Conservation (phyloP, 2,888 invertebrate species). For the Gymnoscelis rufifasciata region DNA sequence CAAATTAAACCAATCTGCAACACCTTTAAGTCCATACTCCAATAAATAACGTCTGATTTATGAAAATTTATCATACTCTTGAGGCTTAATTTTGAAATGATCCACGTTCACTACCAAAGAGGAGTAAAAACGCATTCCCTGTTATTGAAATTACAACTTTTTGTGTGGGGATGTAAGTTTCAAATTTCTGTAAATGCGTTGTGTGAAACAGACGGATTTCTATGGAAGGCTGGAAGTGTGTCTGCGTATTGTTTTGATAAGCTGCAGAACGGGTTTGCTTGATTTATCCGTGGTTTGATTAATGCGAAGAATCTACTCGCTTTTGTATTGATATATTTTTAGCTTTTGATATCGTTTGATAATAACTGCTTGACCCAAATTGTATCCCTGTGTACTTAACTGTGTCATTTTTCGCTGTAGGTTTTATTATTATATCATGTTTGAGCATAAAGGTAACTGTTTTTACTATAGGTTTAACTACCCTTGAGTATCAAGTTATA, state of each 20-base stretch:
- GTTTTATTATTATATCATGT: no score
- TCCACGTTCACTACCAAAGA: constrained; percentile 43
- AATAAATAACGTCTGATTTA: constrained; percentile 76
- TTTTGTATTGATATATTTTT: constrained; percentile 69
- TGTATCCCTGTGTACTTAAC: no score
- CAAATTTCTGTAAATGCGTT: constrained; percentile 31
- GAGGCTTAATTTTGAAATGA: constrained; percentile 78
- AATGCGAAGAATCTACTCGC: constrained; percentile 78
- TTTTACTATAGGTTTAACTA: no score
- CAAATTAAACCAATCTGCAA: constrained; percentile 70
- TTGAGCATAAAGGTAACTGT: no score
- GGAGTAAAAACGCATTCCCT: constrained; percentile 38
- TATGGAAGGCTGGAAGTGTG: constrained; percentile 61
- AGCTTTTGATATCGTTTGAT: neutral
- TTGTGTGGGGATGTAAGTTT: constrained; percentile 43
- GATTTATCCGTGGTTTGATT: constrained; percentile 78
- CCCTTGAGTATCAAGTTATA: no score
- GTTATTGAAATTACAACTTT: constrained; percentile 56
- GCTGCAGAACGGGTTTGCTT: constrained; percentile 76
- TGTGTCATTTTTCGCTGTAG: no score
- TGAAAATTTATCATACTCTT: constrained; percentile 77
- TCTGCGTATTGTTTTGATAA: constrained; percentile 80
- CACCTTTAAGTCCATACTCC: constrained; percentile 75
- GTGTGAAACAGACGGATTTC: constrained; percentile 26
- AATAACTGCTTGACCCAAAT: no score